These are phyloP conservation scores for Nerophis ophidion DNA, from an alignment of 2,113 vertebrate species.

Conservation along the genomic window DNA sequence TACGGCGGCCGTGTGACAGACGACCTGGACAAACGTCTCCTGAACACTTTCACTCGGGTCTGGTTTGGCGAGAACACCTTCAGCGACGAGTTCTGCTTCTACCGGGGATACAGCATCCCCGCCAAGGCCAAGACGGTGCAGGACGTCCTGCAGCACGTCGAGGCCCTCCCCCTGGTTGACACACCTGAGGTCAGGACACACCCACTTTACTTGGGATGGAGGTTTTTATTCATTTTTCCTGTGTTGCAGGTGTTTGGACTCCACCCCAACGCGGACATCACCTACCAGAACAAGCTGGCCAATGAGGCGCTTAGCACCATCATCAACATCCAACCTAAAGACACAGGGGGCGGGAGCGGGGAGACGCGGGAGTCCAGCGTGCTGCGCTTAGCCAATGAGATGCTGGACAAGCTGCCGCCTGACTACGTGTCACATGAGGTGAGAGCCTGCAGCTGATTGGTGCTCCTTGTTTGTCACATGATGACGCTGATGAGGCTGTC, in stretches of 20 bases:
- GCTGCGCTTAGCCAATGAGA: conserved; percentile 72
- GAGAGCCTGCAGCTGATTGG: not conserved
- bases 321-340: conserved; percentile 81
- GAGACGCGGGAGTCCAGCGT: conserved; percentile 77
- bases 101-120: conserved; percentile 73
- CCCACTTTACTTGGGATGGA: no score
- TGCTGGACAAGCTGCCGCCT: conserved; percentile 80
- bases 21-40: conserved; percentile 76
- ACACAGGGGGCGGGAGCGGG: conserved; percentile 66
- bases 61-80: conserved; percentile 82
- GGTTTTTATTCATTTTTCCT: not conserved
- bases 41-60: conserved; percentile 75
- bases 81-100: conserved; percentile 74
- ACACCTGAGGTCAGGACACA: conserved; percentile 71
- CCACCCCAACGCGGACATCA: conserved; percentile 81
- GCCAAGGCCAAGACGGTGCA: conserved; percentile 65
- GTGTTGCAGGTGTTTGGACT: conserved; percentile 78
- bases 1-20: conserved; percentile 81
- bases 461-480: no score
- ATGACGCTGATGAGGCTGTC: not conserved
- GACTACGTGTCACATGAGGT: conserved; percentile 79
- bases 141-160: conserved; percentile 76
- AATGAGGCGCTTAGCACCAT: conserved; percentile 78
- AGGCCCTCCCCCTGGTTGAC: conserved; percentile 72
- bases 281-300: conserved; percentile 80